Percentiles rank a stretch among this genome's conserved stretches.
These are phyloP conservation scores for Rhynchopsitta pachyrhyncha DNA, from an alignment of 2,113 vertebrate species.

Conservation along the genomic window DNA sequence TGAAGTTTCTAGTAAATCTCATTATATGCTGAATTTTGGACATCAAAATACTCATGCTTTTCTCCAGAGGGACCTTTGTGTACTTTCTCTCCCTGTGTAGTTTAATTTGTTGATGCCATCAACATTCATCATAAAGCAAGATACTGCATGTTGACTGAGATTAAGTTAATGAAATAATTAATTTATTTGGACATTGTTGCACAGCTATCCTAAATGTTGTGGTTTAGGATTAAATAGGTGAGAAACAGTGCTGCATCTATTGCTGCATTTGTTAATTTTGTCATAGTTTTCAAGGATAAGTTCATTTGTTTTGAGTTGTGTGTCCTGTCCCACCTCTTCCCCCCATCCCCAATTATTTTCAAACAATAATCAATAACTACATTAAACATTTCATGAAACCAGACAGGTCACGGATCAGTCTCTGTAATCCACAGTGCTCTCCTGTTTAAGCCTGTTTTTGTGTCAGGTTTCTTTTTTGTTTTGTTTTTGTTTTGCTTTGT, in stretches of 20 bases:
- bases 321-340: not conserved
- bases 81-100: not conserved
- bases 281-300: not conserved
- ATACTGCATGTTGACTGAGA: not conserved
- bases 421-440: not conserved
- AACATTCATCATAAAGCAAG: not conserved
- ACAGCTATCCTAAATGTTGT: not conserved
- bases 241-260: not conserved
- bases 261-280: not conserved
- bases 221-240: not conserved
- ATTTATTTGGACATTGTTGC: not conserved
- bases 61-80: not conserved
- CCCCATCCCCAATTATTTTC: not conserved
- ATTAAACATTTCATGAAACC: not conserved
- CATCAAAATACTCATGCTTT: not conserved
- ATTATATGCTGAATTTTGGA: not conserved
- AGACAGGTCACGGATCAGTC: not conserved
- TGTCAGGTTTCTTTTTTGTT: not conserved
- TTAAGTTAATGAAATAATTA: not conserved
- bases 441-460: not conserved
- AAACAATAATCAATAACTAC: not conserved
- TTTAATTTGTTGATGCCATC: not conserved
- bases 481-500: rapidly evolving
- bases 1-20: slow-evolving; percentile 15
- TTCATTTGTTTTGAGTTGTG: not conserved